Conservation (phyloP, 2,888 invertebrate species). For the Hyalella azteca region DNA sequence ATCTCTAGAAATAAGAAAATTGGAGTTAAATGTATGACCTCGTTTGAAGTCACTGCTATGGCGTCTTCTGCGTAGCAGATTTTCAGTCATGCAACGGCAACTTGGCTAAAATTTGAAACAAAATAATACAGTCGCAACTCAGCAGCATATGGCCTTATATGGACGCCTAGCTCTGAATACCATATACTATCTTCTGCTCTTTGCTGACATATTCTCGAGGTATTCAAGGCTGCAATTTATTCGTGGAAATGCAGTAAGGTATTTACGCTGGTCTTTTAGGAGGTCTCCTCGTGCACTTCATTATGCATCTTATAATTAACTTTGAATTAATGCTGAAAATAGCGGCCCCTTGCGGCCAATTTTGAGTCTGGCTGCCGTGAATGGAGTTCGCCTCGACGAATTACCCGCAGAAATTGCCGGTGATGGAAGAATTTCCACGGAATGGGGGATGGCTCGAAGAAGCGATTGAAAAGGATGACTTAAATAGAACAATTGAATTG, state of each 20-base stretch:
- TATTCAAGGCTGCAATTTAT: neutral
- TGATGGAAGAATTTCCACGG: neutral
- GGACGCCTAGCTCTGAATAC: too few relatives aligned
- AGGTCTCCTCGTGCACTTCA: neutral
- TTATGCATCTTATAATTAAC: constrained; percentile 22
- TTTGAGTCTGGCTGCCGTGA: neutral
- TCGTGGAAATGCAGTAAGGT: neutral
- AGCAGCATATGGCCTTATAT: too few relatives aligned
- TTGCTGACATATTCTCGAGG: neutral
- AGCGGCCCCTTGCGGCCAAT: neutral
- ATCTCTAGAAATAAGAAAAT: too few relatives aligned
- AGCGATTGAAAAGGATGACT: too few relatives aligned
- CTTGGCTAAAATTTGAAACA: too few relatives aligned
- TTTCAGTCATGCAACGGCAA: too few relatives aligned
- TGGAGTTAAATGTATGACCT: too few relatives aligned
- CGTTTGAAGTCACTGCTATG: too few relatives aligned
- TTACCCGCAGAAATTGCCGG: neutral
- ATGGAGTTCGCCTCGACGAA: neutral
- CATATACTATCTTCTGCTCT: neutral
- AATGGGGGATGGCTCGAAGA: neutral
- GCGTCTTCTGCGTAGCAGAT: too few relatives aligned
- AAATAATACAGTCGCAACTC: too few relatives aligned
- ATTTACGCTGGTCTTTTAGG: neutral
- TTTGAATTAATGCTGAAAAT: constrained; percentile 14
- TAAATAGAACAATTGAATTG: neutral